A percentile compares a stretch with the other conserved stretches of the same genome.
Conservation (phyloP, 2,113 vertebrate genomes). For the Sitta europaea region DNA sequence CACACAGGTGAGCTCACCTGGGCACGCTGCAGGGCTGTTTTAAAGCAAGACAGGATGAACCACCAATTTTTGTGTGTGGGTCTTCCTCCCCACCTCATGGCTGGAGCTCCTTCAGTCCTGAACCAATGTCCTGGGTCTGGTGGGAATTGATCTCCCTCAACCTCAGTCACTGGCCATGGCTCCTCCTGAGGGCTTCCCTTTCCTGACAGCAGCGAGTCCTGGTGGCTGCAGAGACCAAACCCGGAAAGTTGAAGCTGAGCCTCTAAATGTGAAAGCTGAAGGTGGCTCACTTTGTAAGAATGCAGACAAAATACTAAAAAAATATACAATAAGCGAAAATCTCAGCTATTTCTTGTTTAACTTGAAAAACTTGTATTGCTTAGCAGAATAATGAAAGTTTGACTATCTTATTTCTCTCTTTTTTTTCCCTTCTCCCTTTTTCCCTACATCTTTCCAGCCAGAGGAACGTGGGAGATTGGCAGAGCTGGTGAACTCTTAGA, state of each 20-base stretch:
- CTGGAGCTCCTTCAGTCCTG: background rate
- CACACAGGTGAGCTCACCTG: slow-evolving; percentile 20
- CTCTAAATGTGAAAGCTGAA: background rate
- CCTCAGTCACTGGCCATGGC: background rate
- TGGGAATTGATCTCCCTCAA: background rate
- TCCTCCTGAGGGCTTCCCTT: background rate
- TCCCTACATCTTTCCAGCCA: fast-evolving
- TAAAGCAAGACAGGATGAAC: background rate
- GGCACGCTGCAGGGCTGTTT: background rate
- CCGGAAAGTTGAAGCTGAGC: background rate
- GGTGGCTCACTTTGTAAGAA: background rate
- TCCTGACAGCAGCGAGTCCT: background rate
- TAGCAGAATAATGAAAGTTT: background rate
- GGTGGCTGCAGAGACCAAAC: background rate
- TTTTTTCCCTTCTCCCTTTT: fast-evolving
- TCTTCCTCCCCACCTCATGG: background rate
- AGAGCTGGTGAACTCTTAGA: background rate
- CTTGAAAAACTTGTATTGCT: background rate
- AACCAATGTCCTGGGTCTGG: background rate
- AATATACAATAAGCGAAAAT: background rate
- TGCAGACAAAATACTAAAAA: background rate
- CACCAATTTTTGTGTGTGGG: background rate
- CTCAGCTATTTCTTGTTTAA: background rate
- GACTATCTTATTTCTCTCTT: fast-evolving
- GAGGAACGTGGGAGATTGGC: background rate